Evolutionary conservation across 2,888 invertebrate genomes (phyloP), one percentile per base, ranked within the genome.

Genomic region (Matsumyia berberina): DNA sequence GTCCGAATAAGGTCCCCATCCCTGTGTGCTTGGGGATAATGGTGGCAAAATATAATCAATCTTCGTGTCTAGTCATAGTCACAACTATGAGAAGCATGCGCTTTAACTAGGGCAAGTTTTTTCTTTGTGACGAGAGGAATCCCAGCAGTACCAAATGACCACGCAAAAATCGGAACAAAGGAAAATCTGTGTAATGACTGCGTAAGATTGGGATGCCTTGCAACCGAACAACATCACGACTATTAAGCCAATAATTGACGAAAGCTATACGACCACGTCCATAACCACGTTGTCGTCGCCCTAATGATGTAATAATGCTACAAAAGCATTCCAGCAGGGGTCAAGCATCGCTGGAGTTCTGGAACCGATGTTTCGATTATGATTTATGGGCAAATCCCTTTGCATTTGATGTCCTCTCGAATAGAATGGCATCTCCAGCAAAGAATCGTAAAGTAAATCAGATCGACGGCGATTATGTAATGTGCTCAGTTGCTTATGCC

Each of bases 311-410:
- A 87, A 87, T 87, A 87, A 80, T 79, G 81, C 82, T 70, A 77
- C 85, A 87, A 86, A 78, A 76, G 64, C 69, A 86, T 85, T 86
- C 80, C 87, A 87, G 88, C 88, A 86, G 88, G 90, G 91, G 91
- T 91, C 91, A 91, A 91, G 90, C 89, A 89, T 58, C 58, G 46
- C 66, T 77, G 81, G 70, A 69, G 72, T 67, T 46, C 90, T 91
- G 91, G 89, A 91, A 90, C 89, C 91, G 91, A 91, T 91, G 91
- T 91, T 91, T 91, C 90, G 89, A 89, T 90, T 90, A 91, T 91
- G 91, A 91, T 91, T 91, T 90, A 91, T 91, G 88, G 89, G 88
- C 87, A 88, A 87, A 88, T 86, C 85, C 86, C 72, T 83, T 88
- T 89, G 89, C 89, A 89, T 90, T 89, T 89, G 89, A 90, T 88